Base-by-base conservation (phyloP, 2,888 invertebrate genomes). In the Phengaris alcon region DNA sequence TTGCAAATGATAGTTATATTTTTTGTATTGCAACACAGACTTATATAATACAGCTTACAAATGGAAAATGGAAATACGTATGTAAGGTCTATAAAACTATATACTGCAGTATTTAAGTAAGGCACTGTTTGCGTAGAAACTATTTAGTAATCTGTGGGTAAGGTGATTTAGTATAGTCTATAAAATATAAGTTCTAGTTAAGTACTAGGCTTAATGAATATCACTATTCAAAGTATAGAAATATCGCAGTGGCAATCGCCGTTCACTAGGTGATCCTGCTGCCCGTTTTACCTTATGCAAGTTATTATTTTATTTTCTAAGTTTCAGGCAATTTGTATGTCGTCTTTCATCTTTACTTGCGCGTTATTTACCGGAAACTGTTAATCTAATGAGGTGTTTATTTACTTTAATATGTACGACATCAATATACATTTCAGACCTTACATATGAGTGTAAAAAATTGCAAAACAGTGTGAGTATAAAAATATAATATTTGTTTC, bases 1-100 rank as follows among this genome's bases (percentile, higher is more conserved):
- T 48, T 48, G 70, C 3, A 64, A 64, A 64, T 12, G 35, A 64
- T 64, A 64, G 64, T 64, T 35, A 44, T 64, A 64, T 64, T 64
- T 64, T 64, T 64, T 64, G 64, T 64, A 44, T 64, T 64, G 64
- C 35, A 64, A 64, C 64, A 64, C 35, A 35, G 64, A 44, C 44
- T 64, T 64, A 64, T 35, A 44, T 64, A 44, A 44, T 6, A 35
- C 35, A 35, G 22, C 22, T 59, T 59, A 22, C 10, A 59, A 2
- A 9, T 7, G 22, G 10, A 22, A 15, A 22, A 59, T 59, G 5
- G 59, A 59, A 22, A 9, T 9, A 10, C 9, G 22, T 22, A 10
- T 10, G 57, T 15, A 15, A 55, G n/a, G n/a, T 2, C 12, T n/a
- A n/a, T n/a, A n/a, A n/a, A n/a, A n/a, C n/a, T n/a, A n/a, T n/a